phyloP scores from a whole-genome alignment of 2,113 vertebrate genomes.

The Erpornis zantholeuca region DNA sequence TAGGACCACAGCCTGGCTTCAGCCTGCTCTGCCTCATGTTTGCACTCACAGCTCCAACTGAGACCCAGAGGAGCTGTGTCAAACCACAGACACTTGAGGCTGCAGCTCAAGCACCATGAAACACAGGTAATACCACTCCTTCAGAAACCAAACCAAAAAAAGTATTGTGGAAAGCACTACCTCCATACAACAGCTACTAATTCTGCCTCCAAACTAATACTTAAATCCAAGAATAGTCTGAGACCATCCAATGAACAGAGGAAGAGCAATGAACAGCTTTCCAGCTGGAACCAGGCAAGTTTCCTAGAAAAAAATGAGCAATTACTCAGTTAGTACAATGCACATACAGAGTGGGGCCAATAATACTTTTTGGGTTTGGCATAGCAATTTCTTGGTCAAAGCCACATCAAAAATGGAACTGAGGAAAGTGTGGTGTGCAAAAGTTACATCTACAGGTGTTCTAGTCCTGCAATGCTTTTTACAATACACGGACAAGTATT shows the following conservation, averaged over 20 bases:
- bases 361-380: not conserved
- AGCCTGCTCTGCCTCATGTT: fast-evolving
- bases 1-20: not conserved
- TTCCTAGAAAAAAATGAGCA: not conserved
- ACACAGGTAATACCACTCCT: not conserved
- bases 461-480: not conserved
- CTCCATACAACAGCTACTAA: not conserved
- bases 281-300: not conserved
- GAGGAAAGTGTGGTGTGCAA: fast-evolving
- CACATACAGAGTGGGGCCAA: not conserved
- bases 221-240: not conserved
- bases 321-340: not conserved
- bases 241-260: not conserved
- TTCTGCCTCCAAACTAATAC: not conserved
- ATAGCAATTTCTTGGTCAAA: not conserved
- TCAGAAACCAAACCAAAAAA: not conserved
- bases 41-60: not conserved
- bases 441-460: not conserved
- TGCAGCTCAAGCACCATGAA: not conserved
- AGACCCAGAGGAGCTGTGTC: not conserved
- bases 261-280: not conserved
- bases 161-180: not conserved
- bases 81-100: fast-evolving
- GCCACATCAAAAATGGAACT: not conserved
- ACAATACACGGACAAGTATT: not conserved